Evolutionary conservation across 2,797 vertebrate genomes (phyloP).

Genomic region (Clarias pachynema): DNA sequence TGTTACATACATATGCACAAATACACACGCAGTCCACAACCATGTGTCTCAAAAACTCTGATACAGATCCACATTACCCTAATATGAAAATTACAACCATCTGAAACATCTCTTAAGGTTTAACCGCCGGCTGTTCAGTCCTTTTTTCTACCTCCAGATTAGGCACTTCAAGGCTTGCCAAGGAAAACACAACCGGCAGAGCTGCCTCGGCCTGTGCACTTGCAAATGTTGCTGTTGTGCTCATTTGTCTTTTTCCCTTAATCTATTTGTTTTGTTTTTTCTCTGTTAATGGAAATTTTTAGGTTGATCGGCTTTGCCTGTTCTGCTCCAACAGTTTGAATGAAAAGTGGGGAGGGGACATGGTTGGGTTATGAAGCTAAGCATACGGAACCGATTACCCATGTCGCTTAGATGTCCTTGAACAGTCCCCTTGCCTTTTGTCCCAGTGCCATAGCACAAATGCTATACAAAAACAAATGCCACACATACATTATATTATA

Average conservation of each 20-base stretch:
- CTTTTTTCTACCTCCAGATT: slow-evolving; percentile 60
- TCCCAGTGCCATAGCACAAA: not conserved
- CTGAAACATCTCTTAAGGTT: slow-evolving; percentile 74
- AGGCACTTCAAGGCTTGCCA: slow-evolving; percentile 75
- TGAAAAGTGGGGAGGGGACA: slow-evolving; percentile 51
- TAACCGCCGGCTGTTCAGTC: slow-evolving; percentile 65
- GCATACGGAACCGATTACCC: not conserved
- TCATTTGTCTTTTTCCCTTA: slow-evolving; percentile 55
- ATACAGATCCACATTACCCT: slow-evolving; percentile 72
- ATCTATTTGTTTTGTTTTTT: slow-evolving; percentile 68
- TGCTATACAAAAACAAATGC: slow-evolving; percentile 2
- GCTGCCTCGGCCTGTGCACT: slow-evolving; percentile 62
- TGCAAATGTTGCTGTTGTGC: slow-evolving; percentile 65
- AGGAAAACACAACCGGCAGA: slow-evolving; percentile 75
- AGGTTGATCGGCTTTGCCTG: slow-evolving; percentile 73
- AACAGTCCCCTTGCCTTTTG: slow-evolving; percentile 3
- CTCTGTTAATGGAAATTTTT: slow-evolving; percentile 75
- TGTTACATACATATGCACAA: slow-evolving; percentile 13
- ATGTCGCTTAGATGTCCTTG: not conserved
- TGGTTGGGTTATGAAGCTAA: slow-evolving; percentile 21
- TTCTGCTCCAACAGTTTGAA: slow-evolving; percentile 71
- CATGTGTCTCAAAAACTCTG: slow-evolving; percentile 66
- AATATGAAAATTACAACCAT: slow-evolving; percentile 81
- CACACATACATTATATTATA: slow-evolving; percentile 23
- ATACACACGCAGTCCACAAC: slow-evolving; percentile 52